Base-by-base conservation (phyloP, 2,888 invertebrate genomes). In the Spodoptera littoralis region DNA sequence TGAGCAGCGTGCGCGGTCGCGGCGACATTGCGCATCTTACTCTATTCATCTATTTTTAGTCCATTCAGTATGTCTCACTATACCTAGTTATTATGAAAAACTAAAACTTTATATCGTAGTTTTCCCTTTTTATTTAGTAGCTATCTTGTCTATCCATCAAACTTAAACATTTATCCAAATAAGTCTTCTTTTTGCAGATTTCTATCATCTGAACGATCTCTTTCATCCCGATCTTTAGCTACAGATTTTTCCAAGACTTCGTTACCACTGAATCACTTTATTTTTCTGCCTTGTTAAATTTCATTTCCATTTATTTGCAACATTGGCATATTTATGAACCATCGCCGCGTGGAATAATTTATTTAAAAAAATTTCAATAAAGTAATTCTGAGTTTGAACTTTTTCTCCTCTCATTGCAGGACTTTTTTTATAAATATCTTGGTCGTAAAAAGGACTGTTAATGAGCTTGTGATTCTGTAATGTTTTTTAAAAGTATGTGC, bases 371-470 rank as follows among this genome's bases (percentile, higher is more conserved):
- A 24, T n/a, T 47, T 13, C 51, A 51, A 51, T 54, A 47, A 59
- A 48, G 55, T 41, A 41, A 70, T 52, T 58, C 24, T 51, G 46
- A 42, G 11, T 46, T 63, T 30, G 55, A 70, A 63, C 46, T 52
- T 47, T 58, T 54, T 45, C 18, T 18, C 18, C 36, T 9, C 36
- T 36, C 36, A 9, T 64, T 54, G 57, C 53, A 43, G 52, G 12
- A 56, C 59, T 27, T 46, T 18, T 18, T 63, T 47, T 57, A 63
- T 64, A 68, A 58, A 64, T 60, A 62, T 49, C 49, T 48, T 51
- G 2, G 27, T 18, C 58, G 52, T 65, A 59, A 73, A 77, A 77
- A 70, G 49, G 44, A 51, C 43, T 62, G 58, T 54, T 53, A 64
- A 65, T 48, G 50, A 61, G 44, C 50, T 64, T 60, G 76, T 70